Evolutionary conservation across 2,797 vertebrate genomes (phyloP).

Genomic region (Notolepis coatsorum): DNA sequence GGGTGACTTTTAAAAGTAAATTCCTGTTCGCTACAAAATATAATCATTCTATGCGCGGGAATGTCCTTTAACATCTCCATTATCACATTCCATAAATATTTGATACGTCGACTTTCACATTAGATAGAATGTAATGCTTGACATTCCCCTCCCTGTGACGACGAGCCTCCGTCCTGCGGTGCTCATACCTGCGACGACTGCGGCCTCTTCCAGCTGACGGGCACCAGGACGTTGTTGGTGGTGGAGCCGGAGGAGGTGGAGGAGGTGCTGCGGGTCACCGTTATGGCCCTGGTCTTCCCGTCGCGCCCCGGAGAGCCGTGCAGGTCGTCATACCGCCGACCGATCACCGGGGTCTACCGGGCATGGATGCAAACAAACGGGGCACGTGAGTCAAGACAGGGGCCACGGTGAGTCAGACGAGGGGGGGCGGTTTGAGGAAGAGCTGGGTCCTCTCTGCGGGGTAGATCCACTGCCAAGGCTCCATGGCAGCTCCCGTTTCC

Average conservation of each 20-base stretch:
- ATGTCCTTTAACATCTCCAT: not conserved
- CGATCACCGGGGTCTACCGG: constrained; percentile 92
- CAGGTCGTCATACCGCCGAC: constrained; percentile 93
- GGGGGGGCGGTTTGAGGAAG: not conserved
- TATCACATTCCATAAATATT: not conserved
- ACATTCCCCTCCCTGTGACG: not conserved
- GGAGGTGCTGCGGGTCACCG: constrained; percentile 93
- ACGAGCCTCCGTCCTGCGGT: not conserved
- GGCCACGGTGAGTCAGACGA: constrained; percentile 24
- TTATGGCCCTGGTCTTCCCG: constrained; percentile 87
- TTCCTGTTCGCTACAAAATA: not conserved
- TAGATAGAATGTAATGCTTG: not conserved
- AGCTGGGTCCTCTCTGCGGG: constrained; percentile 12
- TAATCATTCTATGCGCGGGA: not conserved
- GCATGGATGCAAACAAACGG: constrained; percentile 21
- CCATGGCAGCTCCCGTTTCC: constrained; percentile 7
- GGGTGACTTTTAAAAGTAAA: not conserved
- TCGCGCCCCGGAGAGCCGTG: constrained; percentile 88
- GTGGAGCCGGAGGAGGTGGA: constrained; percentile 97
- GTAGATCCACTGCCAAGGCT: constrained; percentile 11
- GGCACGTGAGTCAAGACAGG: constrained; percentile 15
- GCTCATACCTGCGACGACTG: constrained; percentile 94
- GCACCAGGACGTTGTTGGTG: constrained; percentile 95
- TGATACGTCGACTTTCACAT: not conserved
- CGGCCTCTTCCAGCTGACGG: constrained; percentile 98